Evolutionary conservation across 2,113 vertebrate genomes (phyloP).

Genomic region (Galemys pyrenaicus): DNA sequence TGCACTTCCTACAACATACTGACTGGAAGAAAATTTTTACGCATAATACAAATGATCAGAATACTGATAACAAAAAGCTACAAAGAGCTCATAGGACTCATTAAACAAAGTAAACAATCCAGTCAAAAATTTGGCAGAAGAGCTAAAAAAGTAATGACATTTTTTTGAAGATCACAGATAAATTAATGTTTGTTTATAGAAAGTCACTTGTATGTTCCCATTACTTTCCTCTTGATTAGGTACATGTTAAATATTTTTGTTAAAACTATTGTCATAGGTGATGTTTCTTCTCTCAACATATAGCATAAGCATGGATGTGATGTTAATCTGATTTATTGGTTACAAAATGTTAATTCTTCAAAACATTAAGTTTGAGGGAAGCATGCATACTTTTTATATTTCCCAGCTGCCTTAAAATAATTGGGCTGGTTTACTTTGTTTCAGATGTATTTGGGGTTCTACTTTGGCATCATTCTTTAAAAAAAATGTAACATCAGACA

Average conservation of each 20-base stretch:
- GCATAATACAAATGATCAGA: no score
- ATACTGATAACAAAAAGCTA: no score
- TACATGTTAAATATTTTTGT: neutral
- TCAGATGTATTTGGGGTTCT: neutral
- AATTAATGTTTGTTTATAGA: neutral
- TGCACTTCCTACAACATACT: no score
- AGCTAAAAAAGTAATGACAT: no score
- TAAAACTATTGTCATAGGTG: neutral
- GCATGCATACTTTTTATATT: neutral
- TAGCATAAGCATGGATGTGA: neutral
- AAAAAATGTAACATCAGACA: neutral
- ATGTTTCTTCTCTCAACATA: neutral
- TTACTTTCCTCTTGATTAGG: neutral
- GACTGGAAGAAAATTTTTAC: no score
- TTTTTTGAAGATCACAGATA: neutral
- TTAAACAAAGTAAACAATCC: no score
- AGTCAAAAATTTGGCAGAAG: no score
- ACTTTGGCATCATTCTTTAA: neutral
- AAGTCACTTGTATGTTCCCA: neutral
- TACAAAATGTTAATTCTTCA: neutral
- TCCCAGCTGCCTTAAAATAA: neutral
- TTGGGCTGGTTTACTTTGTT: neutral
- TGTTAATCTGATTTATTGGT: neutral
- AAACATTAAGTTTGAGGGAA: neutral
- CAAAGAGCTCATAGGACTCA: no score